These are phyloP conservation scores for Neodiprion virginianus DNA, from an alignment of 1,140 invertebrate species.

Conservation along the genomic window DNA sequence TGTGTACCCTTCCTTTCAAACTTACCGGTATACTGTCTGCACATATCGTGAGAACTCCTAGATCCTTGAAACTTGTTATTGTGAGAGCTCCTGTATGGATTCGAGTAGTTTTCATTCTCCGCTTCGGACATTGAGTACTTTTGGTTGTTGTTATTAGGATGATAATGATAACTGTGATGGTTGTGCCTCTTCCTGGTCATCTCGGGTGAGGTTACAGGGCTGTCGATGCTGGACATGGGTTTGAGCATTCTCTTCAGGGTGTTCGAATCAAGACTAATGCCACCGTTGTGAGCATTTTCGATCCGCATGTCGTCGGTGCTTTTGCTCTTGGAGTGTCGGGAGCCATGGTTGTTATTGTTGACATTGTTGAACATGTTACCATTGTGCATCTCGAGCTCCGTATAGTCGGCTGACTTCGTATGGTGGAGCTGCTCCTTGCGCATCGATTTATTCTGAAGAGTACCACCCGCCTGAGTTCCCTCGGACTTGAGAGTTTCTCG, in stretches of 20 bases:
- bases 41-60: conserved; percentile 59
- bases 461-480: conserved; percentile 81
- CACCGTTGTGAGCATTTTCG: conserved; percentile 65
- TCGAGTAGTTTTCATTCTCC: conserved; percentile 56
- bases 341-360: conserved; percentile 71
- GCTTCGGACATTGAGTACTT: conserved; percentile 59
- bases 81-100: conserved; percentile 54
- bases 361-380: conserved; percentile 69
- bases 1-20: too few relatives aligned
- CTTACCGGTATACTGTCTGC: conserved; percentile 53
- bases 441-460: conserved; percentile 67
- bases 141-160: conserved; percentile 61
- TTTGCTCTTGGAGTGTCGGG: conserved; percentile 79
- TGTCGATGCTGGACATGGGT: conserved; percentile 86
- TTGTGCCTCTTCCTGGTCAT: conserved; percentile 76
- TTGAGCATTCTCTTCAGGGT: conserved; percentile 93
- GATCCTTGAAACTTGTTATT: conserved; percentile 64
- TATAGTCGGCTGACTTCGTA: conserved; percentile 78
- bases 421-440: conserved; percentile 73
- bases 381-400: conserved; percentile 73
- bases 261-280: conserved; percentile 75
- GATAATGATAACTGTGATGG: conserved; percentile 65
- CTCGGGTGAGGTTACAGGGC: conserved; percentile 87
- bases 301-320: conserved; percentile 86
- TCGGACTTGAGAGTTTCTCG: conserved; percentile 72